A percentile compares a stretch with the other conserved stretches of the same genome.
phyloP scores from a whole-genome alignment of 2,797 vertebrate species.

The Cossypha heuglini region DNA sequence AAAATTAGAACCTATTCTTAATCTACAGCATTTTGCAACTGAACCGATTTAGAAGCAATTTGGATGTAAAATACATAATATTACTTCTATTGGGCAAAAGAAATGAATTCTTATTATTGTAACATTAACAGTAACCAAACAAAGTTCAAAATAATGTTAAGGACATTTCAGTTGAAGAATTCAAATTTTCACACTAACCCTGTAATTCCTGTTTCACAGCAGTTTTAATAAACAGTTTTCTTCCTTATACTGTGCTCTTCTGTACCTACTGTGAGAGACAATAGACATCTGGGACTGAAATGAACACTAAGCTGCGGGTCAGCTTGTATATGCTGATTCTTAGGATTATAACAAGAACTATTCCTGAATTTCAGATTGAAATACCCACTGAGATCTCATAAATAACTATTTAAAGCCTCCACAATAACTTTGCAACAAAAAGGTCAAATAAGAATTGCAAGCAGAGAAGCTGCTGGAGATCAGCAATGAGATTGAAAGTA shows the following conservation, averaged over 20 bases:
- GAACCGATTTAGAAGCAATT: neutral
- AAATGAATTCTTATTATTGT: neutral
- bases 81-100: neutral
- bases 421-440: conserved; percentile 56
- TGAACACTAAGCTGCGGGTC: conserved; percentile 47
- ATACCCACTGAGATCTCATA: conserved; percentile 63
- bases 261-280: conserved; percentile 63
- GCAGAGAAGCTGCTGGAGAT: conserved; percentile 58
- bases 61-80: neutral
- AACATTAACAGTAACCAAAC: neutral
- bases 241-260: conserved; percentile 40
- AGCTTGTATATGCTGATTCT: conserved; percentile 65
- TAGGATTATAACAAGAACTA: conserved; percentile 56
- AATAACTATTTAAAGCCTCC: conserved; percentile 64
- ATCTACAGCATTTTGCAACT: neutral
- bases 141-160: conserved; percentile 3
- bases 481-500: conserved; percentile 28
- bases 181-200: conserved; percentile 30
- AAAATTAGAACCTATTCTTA: neutral
- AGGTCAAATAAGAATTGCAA: conserved; percentile 67
- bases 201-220: conserved; percentile 43
- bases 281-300: conserved; percentile 59
- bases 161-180: conserved; percentile 48
- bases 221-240: conserved; percentile 70
- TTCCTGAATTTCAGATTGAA: conserved; percentile 59